Conservation (phyloP, 1,140 invertebrate species). For the Metaphire vulgaris region DNA sequence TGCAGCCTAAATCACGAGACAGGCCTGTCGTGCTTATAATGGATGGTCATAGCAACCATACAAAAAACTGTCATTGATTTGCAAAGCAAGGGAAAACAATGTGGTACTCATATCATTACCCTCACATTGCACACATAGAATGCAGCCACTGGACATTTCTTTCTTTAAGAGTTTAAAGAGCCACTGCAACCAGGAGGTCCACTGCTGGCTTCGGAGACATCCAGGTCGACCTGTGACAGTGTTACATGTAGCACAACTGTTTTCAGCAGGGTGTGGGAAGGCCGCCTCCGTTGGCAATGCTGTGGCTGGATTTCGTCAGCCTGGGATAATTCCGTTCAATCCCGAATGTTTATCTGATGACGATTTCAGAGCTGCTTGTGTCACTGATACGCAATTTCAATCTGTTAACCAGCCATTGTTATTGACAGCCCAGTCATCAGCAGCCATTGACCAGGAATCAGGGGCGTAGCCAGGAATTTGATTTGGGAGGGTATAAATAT, state of each 20-base stretch:
- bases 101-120: not conserved
- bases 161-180: slow-evolving; percentile 47
- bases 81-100: not conserved
- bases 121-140: slow-evolving; percentile 31
- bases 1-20: not conserved
- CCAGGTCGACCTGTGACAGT: slow-evolving; percentile 35
- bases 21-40: not conserved
- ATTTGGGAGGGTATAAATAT: too few species aligned
- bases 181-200: slow-evolving; percentile 41
- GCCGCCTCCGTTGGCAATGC: not conserved
- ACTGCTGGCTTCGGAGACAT: slow-evolving; percentile 40
- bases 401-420: too few species aligned
- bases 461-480: too few species aligned
- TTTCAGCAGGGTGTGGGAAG: slow-evolving; percentile 43
- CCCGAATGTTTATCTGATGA: not conserved
- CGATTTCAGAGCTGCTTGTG: not conserved
- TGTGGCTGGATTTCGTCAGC: not conserved
- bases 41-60: not conserved
- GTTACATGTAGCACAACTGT: slow-evolving; percentile 36
- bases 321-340: slow-evolving; percentile 7
- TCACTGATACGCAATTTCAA: too few species aligned
- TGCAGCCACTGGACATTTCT: slow-evolving; percentile 47
- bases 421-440: too few species aligned
- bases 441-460: too few species aligned
- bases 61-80: not conserved